phyloP scores from a whole-genome alignment of 2,113 vertebrate species.

The Lagopus leucura region DNA sequence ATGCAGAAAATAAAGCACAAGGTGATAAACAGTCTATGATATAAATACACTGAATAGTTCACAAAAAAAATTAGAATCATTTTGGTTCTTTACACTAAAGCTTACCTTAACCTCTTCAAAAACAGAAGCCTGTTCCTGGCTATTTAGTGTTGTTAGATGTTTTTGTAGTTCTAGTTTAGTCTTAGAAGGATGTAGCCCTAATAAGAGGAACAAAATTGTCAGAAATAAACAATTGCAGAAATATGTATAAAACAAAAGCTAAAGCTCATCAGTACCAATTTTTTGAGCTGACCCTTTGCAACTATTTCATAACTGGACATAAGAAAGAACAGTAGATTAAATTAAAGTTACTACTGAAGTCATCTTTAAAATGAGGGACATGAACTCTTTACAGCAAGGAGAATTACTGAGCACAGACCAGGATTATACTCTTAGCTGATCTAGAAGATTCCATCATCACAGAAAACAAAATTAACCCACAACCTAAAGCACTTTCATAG shows the following conservation, averaged over 20 bases:
- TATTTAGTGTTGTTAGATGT: conserved; percentile 91
- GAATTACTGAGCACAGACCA: conserved; percentile 41
- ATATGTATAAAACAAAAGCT: background rate
- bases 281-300: background rate
- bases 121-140: conserved; percentile 89
- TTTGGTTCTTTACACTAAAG: background rate
- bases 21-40: background rate
- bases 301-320: background rate
- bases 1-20: background rate
- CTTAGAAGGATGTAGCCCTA: conserved; percentile 91
- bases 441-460: conserved; percentile 20
- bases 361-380: conserved; percentile 32
- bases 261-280: background rate
- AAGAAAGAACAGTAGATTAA: background rate
- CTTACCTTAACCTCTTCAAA: conserved; percentile 94
- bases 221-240: background rate
- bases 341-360: conserved; percentile 22
- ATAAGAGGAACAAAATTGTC: conserved; percentile 3
- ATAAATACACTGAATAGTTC: background rate
- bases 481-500: background rate
- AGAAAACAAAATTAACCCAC: conserved; percentile 20
- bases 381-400: background rate
- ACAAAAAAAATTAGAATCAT: background rate
- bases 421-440: conserved; percentile 53
- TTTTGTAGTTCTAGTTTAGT: conserved; percentile 94